Percentiles rank a stretch among this genome's conserved stretches.
Evolutionary conservation across 2,888 invertebrate species (phyloP).

Genomic region (Colletes collaris): DNA sequence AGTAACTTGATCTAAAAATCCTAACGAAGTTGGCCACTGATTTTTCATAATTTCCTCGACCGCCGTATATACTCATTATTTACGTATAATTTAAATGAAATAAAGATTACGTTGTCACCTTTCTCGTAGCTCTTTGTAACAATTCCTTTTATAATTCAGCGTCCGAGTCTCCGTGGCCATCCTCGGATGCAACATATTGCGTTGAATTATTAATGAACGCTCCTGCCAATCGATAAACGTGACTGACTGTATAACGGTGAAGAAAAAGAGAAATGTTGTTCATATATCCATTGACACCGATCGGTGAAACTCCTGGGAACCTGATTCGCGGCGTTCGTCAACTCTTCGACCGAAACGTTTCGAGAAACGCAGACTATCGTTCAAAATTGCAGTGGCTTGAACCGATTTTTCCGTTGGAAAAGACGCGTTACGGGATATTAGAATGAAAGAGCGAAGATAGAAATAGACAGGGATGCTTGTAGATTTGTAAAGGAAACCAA

Average conservation of each 20-base stretch:
- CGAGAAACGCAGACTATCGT: too few species aligned
- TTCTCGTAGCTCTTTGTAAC: background rate
- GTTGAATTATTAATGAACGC: slow-evolving; percentile 68
- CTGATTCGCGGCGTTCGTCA: slow-evolving; percentile 28
- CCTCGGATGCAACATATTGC: slow-evolving; percentile 57
- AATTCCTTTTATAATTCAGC: slow-evolving; percentile 15
- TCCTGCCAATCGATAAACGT: slow-evolving; percentile 63
- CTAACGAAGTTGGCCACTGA: background rate
- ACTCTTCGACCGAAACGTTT: too few species aligned
- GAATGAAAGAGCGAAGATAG: too few species aligned
- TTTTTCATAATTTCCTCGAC: too few species aligned
- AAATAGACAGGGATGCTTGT: background rate
- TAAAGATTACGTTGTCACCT: background rate
- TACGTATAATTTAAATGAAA: background rate
- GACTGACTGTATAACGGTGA: slow-evolving; percentile 62
- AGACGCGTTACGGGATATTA: too few species aligned
- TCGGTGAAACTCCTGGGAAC: slow-evolving; percentile 57
- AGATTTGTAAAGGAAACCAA: slow-evolving; percentile 14
- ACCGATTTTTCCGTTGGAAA: too few species aligned
- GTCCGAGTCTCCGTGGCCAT: slow-evolving; percentile 25
- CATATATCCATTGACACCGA: slow-evolving; percentile 41
- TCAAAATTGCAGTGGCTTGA: background rate
- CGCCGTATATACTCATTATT: too few species aligned
- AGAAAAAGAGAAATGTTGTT: slow-evolving; percentile 62
- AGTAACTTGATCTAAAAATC: too few species aligned